These are phyloP conservation scores for Eutrigla gurnardus DNA, from an alignment of 2,797 vertebrate species.

Conservation along the genomic window DNA sequence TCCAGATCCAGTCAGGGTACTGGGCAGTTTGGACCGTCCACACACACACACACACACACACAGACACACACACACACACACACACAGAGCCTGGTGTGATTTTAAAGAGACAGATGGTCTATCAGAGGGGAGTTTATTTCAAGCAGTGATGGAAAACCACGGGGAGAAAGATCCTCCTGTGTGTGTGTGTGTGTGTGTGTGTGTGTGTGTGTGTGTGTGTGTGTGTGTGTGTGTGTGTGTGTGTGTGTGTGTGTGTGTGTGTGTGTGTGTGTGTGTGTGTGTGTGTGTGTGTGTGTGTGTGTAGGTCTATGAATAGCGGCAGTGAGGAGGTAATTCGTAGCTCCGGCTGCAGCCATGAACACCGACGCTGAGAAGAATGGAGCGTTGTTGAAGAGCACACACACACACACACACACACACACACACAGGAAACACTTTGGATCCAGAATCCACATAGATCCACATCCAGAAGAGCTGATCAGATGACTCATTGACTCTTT, in stretches of 20 bases:
- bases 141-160: slow-evolving; percentile 59
- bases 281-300: slow-evolving; percentile 39
- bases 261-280: slow-evolving; percentile 25
- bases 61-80: slow-evolving; percentile 23
- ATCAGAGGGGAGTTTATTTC: slow-evolving; percentile 70
- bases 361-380: slow-evolving; percentile 63
- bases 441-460: too few relatives aligned
- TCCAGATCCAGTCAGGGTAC: too few relatives aligned
- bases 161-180: slow-evolving; percentile 25
- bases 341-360: slow-evolving; percentile 62
- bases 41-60: slow-evolving; percentile 15
- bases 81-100: slow-evolving; percentile 4
- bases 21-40: not conserved
- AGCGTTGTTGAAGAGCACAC: slow-evolving; percentile 63
- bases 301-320: slow-evolving; percentile 65
- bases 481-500: too few relatives aligned
- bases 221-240: slow-evolving; percentile 18
- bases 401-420: not conserved
- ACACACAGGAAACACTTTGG: too few relatives aligned
- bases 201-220: slow-evolving; percentile 23
- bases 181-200: slow-evolving; percentile 26
- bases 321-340: slow-evolving; percentile 71
- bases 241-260: slow-evolving; percentile 31
- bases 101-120: slow-evolving; percentile 75
- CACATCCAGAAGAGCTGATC: too few relatives aligned